Percentiles rank a stretch among this genome's conserved stretches.
These are phyloP conservation scores for Mormyrus lacerda DNA, from an alignment of 2,113 vertebrate species.

Conservation along the genomic window DNA sequence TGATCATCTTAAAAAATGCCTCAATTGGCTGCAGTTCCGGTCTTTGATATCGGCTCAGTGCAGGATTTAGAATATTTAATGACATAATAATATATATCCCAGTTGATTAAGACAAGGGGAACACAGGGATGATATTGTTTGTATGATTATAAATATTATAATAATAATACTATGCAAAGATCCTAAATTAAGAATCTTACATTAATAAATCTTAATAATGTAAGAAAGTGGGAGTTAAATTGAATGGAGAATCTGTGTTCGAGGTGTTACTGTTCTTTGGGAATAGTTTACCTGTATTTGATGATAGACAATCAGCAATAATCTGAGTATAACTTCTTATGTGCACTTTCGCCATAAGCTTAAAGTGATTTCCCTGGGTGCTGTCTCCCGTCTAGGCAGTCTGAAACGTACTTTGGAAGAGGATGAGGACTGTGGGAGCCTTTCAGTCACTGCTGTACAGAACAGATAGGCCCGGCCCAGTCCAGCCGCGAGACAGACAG, in stretches of 20 bases:
- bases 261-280: not conserved
- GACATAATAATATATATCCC: not conserved
- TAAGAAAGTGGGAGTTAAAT: not conserved
- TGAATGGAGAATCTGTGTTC: not conserved
- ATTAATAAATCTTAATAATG: not conserved
- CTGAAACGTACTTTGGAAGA: conserved; percentile 87
- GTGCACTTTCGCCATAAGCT: not conserved
- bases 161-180: not conserved
- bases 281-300: not conserved
- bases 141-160: not conserved
- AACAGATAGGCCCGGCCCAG: conserved; percentile 62
- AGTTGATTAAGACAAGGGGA: not conserved
- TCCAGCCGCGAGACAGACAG: too few species aligned
- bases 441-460: conserved; percentile 87
- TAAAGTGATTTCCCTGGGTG: not conserved
- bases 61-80: not conserved
- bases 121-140: not conserved
- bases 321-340: not conserved
- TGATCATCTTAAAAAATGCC: not conserved
- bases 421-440: conserved; percentile 84
- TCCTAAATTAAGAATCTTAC: not conserved
- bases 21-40: not conserved
- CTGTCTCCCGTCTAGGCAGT: conserved; percentile 64
- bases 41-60: not conserved
- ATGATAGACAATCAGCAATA: not conserved